Evolutionary conservation across 2,797 vertebrate species (phyloP), one percentile per base, ranked within the genome.

Genomic region (Enteromius viviparus): DNA sequence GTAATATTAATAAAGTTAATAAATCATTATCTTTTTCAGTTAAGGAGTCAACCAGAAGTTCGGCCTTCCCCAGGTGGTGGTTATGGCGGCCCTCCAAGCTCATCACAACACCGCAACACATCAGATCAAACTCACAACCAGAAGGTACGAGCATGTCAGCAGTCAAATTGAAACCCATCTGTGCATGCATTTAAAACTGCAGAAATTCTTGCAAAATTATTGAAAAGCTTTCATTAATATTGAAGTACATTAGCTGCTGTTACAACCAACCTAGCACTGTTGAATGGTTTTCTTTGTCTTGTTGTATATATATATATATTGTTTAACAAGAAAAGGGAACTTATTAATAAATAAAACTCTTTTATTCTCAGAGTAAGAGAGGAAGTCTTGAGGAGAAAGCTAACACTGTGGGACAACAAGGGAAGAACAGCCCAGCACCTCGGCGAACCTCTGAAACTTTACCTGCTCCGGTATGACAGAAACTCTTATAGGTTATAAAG

Each of bases 41-140:
- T 83, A 12, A 83, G 83, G 40, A 75, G 80, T 76, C 74, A 37
- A 37, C 26, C 34, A 76, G 70, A 64, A 2, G 77, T 23, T 75
- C 79, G 40, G 62, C 78, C 49, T 37, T 58, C 76, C 68, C 72
- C 84, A 2, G 40, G 26, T 1, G 80, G 81, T 10, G 75, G 83
- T 21, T 85, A 80, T 32, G 83, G 86, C 12, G 83, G 82, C 4
- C 49, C 78, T 5, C 72, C 78, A 45, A 29, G 32, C 51, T 82
- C 82, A 53, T 12, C 53, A 26, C 55, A 45, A 11, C 88, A 88
- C 0, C 92, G 92, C 23, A 69, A 91, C 85, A 78, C 88, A 4
- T 90, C 93, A 55, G 93, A 95, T 78, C 90, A 90, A 83, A 84
- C 89, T 21, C 75, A 85, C 80, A 90, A 26, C 84, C 91, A 91